Base-by-base conservation (phyloP, 2,888 invertebrate genomes). In the Phengaris arion region DNA sequence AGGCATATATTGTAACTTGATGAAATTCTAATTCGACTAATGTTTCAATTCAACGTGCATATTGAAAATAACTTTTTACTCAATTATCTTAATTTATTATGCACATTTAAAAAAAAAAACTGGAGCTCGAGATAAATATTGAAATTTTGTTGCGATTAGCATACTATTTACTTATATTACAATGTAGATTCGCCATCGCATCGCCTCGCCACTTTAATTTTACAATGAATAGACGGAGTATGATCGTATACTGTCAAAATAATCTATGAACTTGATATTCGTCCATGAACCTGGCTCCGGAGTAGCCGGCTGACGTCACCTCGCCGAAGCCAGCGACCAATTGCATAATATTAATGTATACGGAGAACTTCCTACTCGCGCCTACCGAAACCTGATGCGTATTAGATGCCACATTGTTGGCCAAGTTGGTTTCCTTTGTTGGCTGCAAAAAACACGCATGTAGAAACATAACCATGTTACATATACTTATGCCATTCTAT, bases 321-420 rank as follows among this genome's bases (percentile, higher is more conserved):
- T 75, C 79, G 81, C 80, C 82, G 82, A 85, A 86, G 86, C 87
- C 77, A 80, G 79, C 86, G 83, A 83, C 85, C 89, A 89, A 87
- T 91, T 91, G 90, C 91, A 91, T 91, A 91, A 90, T 84, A 87
- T 87, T 89, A 75, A 75, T 70, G 69, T 70, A 57, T 75, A 75
- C 72, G 72, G 72, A 75, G 75, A 70, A 75, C 70, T 75, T 75
- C 75, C 75, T 75, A 75, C 75, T 75, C 69, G 70, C 75, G 69
- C 69, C 57, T 70, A 68, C 54, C 74, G 78, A 76, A 80, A 82
- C 81, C 82, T 82, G 82, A 84, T 83, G 77, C 76, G 76, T 77
- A 76, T 54, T 72, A 54, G n/a, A n/a, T 35, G 72, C 54, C 22
- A 54, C 54, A 52, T 72, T 72, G 54, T 72, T 51, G 51, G n/a